Percentiles rank a stretch among this genome's conserved stretches.
These are phyloP conservation scores for Manacus vitellinus DNA, from an alignment of 2,113 vertebrate species.

Conservation along the genomic window DNA sequence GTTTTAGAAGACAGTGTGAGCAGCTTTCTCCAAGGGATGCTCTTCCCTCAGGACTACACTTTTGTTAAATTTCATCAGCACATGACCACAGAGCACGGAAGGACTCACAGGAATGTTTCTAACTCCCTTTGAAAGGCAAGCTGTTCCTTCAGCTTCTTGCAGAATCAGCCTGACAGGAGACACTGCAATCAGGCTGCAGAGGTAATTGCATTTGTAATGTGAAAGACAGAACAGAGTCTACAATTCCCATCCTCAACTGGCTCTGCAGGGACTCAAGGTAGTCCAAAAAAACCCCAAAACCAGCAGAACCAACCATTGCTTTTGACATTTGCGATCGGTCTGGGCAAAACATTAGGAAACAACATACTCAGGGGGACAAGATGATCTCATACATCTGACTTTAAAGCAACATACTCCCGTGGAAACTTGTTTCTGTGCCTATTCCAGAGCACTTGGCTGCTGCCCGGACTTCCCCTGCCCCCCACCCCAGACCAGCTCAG, in stretches of 20 bases:
- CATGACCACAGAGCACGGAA: not conserved
- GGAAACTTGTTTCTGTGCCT: constrained; percentile 11
- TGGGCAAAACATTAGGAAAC: constrained; percentile 56
- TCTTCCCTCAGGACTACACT: not conserved
- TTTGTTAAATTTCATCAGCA: not conserved
- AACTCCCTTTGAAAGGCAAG: constrained; percentile 5
- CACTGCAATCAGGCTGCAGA: not conserved
- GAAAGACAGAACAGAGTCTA: constrained; percentile 2
- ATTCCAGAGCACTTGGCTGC: not conserved
- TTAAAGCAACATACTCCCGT: not conserved
- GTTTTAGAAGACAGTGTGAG: not conserved
- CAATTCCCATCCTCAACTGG: not conserved
- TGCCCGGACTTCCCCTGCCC: not conserved
- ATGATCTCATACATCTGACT: constrained; percentile 42
- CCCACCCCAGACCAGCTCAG: not conserved
- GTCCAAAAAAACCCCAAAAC: not conserved
- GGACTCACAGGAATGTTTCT: not conserved
- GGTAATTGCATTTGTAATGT: constrained; percentile 1
- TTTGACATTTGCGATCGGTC: constrained; percentile 32
- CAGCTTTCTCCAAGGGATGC: not conserved
- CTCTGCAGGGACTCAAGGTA: not conserved
- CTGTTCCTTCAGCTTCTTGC: not conserved
- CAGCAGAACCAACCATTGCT: not conserved
- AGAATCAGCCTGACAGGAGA: not conserved
- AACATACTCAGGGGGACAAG: not conserved